These are phyloP conservation scores for Xestobium rufovillosum DNA, from an alignment of 2,888 invertebrate genomes.

Conservation along the genomic window DNA sequence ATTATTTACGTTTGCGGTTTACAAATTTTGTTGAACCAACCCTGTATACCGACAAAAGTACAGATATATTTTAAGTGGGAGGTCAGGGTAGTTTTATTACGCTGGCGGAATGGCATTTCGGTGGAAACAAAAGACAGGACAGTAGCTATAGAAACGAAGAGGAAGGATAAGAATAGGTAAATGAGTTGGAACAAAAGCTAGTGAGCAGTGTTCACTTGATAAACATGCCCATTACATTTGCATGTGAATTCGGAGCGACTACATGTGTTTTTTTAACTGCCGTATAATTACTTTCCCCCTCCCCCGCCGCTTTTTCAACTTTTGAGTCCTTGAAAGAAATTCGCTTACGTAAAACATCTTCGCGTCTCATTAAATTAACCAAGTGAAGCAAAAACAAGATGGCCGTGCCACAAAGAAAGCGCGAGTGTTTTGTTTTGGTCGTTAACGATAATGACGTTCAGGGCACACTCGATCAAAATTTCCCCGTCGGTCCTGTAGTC, in stretches of 20 bases:
- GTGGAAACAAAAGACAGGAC: constrained; percentile 34
- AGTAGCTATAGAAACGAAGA: constrained; percentile 38
- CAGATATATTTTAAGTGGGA: no score
- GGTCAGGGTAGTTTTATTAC: no score
- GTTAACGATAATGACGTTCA: constrained; percentile 40
- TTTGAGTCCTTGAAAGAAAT: no score
- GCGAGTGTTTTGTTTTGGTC: constrained; percentile 40
- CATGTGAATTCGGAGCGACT: constrained; percentile 41
- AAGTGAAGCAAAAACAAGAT: constrained; percentile 42
- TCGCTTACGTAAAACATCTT: no score
- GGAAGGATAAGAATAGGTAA: constrained; percentile 42
- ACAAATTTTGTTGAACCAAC: no score
- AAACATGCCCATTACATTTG: constrained; percentile 42
- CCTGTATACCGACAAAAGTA: no score
- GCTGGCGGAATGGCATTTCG: no score
- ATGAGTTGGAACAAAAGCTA: constrained; percentile 42
- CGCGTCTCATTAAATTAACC: constrained; percentile 40
- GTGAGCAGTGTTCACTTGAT: constrained; percentile 37
- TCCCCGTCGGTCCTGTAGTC: constrained; percentile 10
- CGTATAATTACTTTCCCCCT: no score
- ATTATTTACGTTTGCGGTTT: no score
- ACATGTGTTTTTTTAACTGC: constrained; percentile 31
- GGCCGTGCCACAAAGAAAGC: constrained; percentile 39
- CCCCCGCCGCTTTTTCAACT: background rate
- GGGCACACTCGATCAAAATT: constrained; percentile 30